Percentiles rank a stretch among this genome's conserved stretches.
These are phyloP conservation scores for Aphelinus atriplicis DNA, from an alignment of 1,140 invertebrate genomes.

Conservation along the genomic window DNA sequence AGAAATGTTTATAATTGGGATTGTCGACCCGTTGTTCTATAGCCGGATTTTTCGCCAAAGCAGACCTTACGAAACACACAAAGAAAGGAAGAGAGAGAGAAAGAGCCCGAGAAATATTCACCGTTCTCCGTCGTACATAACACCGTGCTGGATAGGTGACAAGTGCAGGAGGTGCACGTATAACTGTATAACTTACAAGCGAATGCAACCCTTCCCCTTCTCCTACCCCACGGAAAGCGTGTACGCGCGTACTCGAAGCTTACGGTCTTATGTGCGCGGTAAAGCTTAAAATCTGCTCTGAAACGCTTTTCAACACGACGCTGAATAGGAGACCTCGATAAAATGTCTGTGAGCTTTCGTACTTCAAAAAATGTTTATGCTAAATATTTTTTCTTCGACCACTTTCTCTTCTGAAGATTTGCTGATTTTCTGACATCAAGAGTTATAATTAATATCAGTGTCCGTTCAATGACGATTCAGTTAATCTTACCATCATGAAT, in stretches of 20 bases:
- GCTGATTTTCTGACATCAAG: too few species aligned
- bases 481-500: too few species aligned
- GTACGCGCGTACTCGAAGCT: not conserved
- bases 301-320: slow-evolving; percentile 16
- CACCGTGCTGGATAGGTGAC: not conserved
- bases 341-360: not conserved
- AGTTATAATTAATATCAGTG: too few species aligned
- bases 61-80: too few species aligned
- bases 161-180: slow-evolving; percentile 6
- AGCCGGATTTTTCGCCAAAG: slow-evolving; percentile 43
- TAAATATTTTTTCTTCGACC: not conserved
- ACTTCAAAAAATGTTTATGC: slow-evolving; percentile 18
- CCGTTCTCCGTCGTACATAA: not conserved
- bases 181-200: not conserved
- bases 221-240: not conserved
- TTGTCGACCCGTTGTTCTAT: slow-evolving; percentile 52
- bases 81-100: not conserved
- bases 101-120: slow-evolving; percentile 2
- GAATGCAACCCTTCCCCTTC: not conserved
- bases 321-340: slow-evolving; percentile 12
- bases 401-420: too few species aligned
- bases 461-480: too few species aligned
- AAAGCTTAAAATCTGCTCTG: slow-evolving; percentile 18
- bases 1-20: slow-evolving; percentile 64
- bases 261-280: not conserved